These are phyloP conservation scores for Poecilobothrus nobilitatus DNA, from an alignment of 2,888 invertebrate genomes.

Conservation along the genomic window DNA sequence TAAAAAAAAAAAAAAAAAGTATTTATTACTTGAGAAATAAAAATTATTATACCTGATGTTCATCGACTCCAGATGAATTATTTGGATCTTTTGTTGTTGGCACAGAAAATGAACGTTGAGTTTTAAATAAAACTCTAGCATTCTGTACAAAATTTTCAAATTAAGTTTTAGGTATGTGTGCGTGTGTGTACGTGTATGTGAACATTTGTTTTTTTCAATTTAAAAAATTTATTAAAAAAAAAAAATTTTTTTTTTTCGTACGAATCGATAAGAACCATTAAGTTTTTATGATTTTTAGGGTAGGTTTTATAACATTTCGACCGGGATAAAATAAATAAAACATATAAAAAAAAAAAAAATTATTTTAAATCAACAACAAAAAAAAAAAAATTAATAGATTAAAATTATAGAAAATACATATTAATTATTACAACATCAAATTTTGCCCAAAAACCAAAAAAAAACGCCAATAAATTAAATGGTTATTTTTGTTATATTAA, in stretches of 20 bases:
- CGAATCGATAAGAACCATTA: neutral
- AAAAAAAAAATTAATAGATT: too few relatives aligned
- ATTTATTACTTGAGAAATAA: neutral
- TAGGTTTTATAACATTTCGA: neutral
- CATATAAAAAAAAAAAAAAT: neutral
- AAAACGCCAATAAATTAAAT: too few relatives aligned
- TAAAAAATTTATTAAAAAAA: constrained; percentile 15
- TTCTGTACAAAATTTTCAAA: constrained; percentile 42
- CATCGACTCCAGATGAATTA: constrained; percentile 42
- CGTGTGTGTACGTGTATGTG: neutral
- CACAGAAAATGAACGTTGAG: constrained; percentile 86
- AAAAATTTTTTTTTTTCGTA: constrained; percentile 9
- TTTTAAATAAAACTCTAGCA: constrained; percentile 78
- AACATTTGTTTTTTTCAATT: constrained; percentile 10
- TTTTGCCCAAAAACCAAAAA: too few relatives aligned
- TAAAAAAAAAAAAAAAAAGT: too few relatives aligned
- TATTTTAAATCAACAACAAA: neutral
- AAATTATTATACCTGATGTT: constrained; percentile 38
- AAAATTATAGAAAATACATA: too few relatives aligned
- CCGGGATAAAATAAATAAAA: neutral
- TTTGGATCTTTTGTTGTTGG: constrained; percentile 75
- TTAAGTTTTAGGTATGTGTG: neutral
- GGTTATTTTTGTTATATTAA: too few relatives aligned
- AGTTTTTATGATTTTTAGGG: neutral
- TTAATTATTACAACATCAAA: too few relatives aligned